Evolutionary conservation across 2,888 invertebrate genomes (phyloP).

Genomic region (Caenorhabditis uteleia): DNA sequence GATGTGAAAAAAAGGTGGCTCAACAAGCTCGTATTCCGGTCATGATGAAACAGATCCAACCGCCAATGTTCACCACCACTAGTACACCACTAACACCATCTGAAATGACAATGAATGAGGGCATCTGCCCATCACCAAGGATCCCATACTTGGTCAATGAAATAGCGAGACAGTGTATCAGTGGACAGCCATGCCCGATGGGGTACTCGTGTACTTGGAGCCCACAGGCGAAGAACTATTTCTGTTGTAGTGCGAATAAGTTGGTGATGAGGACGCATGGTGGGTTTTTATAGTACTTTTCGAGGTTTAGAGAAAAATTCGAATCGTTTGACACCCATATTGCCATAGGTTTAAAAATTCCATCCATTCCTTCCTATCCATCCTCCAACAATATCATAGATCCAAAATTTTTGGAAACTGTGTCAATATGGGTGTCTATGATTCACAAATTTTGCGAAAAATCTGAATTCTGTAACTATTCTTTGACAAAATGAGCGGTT

Average conservation of each 20-base stretch:
- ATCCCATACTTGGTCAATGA: conserved; percentile 41
- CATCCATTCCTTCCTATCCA: too few relatives aligned
- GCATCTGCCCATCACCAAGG: conserved; percentile 43
- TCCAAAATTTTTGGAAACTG: too few relatives aligned
- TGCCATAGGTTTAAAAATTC: too few relatives aligned
- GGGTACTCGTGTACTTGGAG: conserved; percentile 52
- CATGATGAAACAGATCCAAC: conserved; percentile 26
- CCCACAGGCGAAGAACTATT: conserved; percentile 49
- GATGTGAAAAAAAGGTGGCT: conserved; percentile 38
- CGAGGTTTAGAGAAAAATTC: neutral
- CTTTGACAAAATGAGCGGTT: too few relatives aligned
- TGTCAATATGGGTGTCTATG: too few relatives aligned
- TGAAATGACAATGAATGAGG: conserved; percentile 26
- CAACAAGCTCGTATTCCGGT: conserved; percentile 6
- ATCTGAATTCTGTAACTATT: too few relatives aligned
- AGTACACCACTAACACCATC: conserved; percentile 10
- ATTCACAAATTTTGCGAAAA: too few relatives aligned
- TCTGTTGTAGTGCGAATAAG: conserved; percentile 46
- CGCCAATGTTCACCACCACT: conserved; percentile 25
- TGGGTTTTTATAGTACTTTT: conserved; percentile 1
- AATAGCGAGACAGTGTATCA: conserved; percentile 41
- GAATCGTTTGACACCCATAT: too few relatives aligned
- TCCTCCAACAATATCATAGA: too few relatives aligned
- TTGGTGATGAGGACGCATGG: conserved; percentile 32
- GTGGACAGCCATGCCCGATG: conserved; percentile 51